Percentiles rank a stretch among this genome's conserved stretches.
Evolutionary conservation across 2,113 vertebrate species (phyloP).

Genomic region (Saccopteryx bilineata): DNA sequence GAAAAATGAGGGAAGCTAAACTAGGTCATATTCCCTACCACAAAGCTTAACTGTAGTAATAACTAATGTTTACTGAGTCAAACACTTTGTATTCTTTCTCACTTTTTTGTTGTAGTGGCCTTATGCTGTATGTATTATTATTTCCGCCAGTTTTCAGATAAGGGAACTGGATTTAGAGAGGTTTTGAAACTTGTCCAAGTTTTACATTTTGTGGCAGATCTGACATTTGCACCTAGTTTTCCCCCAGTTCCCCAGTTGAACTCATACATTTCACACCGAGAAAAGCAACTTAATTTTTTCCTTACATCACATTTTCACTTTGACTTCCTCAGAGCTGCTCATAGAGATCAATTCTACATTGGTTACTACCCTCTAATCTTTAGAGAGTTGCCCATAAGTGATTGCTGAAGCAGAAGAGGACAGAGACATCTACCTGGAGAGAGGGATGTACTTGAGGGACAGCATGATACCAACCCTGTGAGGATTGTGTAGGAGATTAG

Average conservation of each 20-base stretch:
- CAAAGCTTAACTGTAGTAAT: background rate
- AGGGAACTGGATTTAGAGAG: background rate
- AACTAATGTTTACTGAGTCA: background rate
- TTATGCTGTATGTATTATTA: background rate
- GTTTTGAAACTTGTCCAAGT: constrained; percentile 28
- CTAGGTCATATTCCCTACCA: background rate
- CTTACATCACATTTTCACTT: background rate
- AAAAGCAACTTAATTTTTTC: background rate
- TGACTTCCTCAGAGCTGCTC: background rate
- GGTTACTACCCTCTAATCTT: background rate
- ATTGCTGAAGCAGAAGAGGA: background rate
- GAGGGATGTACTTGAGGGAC: background rate
- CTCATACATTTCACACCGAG: background rate
- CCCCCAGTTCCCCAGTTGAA: background rate
- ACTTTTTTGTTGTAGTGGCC: background rate
- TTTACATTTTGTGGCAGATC: background rate
- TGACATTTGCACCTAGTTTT: background rate
- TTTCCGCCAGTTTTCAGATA: background rate
- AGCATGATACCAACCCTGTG: background rate
- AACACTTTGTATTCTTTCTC: background rate
- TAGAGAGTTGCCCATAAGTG: background rate
- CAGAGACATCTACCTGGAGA: background rate
- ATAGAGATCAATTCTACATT: fast-evolving
- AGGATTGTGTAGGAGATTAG: background rate
- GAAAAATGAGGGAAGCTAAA: background rate